Evolutionary conservation across 2,113 vertebrate genomes (phyloP), one percentile per base, ranked within the genome.

Genomic region (Actinemys pallida): DNA sequence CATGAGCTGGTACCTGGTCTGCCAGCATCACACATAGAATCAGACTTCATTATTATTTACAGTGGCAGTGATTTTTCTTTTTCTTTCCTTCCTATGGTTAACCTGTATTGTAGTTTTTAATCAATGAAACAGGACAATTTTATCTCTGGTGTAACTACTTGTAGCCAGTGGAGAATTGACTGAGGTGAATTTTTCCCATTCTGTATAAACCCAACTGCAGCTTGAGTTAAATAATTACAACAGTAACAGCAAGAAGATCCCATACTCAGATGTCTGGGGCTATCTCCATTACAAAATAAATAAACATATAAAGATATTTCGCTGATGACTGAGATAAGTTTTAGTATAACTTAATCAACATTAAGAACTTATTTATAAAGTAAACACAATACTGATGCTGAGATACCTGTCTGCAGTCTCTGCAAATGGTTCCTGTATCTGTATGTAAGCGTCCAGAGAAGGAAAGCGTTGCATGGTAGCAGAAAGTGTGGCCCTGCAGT

Each of bases 261-360:
- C 76, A 3, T 3, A 27, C 0, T 0, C 4, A 29, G 56, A 81
- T 57, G 54, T 22, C 52, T 35, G 90, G 92, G 76, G n/a, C 4
- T 14, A 7, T 4, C 86, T 24, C n/a, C n/a, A 20, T 88, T 92
- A 12, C 13, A 31, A 62, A 59, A 59, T 62, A 62, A 62, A 31
- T 35, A 31, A 62, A 19, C 49, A 1, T 13, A 75, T 53, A 89
- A 76, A 80, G 47, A 57, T 42, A 4, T 54, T 24, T 59, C 53
- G 3, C 27, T 35, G 65, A 42, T 42, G 87, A 42, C 8, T 80
- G 31, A 86, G 72, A 79, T 29, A 92, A 76, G 2, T 1, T 0
- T 86, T 27, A 4, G 1, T 0, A 3, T 88, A 84, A 80, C 6
- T 90, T 87, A 87, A 79, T 78, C 80, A 81, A 78, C 39, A 90